Evolutionary conservation across 2,113 vertebrate species (phyloP).

Genomic region (Rhombomys opimus): DNA sequence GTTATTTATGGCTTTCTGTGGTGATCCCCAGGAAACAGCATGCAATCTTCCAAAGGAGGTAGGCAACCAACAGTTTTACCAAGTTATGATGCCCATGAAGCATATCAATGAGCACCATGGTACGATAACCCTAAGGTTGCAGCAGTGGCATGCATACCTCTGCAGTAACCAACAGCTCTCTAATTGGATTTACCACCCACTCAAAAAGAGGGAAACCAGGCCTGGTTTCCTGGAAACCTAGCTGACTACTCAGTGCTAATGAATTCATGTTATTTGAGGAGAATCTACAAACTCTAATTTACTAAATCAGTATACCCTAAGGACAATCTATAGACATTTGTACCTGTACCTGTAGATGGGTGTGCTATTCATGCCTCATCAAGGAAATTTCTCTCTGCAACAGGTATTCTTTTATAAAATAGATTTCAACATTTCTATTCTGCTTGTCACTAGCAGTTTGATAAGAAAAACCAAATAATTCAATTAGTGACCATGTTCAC

Average conservation of each 20-base stretch:
- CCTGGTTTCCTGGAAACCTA: neutral
- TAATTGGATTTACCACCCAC: neutral
- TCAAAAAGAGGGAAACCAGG: neutral
- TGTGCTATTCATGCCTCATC: neutral
- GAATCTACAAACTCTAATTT: neutral
- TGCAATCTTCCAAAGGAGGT: neutral
- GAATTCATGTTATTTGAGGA: neutral
- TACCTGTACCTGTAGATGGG: neutral
- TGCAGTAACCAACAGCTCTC: neutral
- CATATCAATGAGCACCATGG: neutral
- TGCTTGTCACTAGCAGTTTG: neutral
- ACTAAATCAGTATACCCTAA: neutral
- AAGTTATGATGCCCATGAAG: neutral
- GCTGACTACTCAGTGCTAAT: neutral
- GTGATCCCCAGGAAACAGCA: neutral
- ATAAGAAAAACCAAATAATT: conserved; percentile 23
- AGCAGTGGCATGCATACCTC: neutral
- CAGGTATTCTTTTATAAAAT: neutral
- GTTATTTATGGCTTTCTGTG: neutral
- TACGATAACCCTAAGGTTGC: no score
- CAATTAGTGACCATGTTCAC: neutral
- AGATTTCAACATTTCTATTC: neutral
- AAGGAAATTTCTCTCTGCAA: neutral
- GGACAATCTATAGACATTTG: neutral
- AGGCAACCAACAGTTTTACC: neutral